These are phyloP conservation scores for Gymnocypris eckloni DNA, from an alignment of 2,797 vertebrate species.

Conservation along the genomic window DNA sequence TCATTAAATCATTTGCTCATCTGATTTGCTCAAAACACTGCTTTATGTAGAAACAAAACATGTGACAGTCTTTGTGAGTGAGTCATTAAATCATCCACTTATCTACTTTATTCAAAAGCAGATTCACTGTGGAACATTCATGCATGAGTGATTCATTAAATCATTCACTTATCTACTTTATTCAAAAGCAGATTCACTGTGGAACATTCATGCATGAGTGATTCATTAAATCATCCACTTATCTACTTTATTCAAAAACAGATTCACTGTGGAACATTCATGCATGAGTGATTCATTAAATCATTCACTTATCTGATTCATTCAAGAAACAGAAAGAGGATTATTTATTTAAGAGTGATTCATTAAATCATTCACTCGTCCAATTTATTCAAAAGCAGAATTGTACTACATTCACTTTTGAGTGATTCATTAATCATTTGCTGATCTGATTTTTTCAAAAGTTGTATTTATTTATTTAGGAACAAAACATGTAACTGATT, in stretches of 20 bases:
- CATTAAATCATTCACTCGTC: background rate
- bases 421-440: background rate
- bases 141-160: background rate
- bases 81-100: background rate
- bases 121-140: background rate
- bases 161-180: background rate
- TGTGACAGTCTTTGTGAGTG: background rate
- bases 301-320: background rate
- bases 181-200: background rate
- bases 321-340: background rate
- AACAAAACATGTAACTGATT: background rate
- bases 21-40: background rate
- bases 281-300: background rate
- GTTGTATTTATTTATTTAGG: background rate
- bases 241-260: background rate
- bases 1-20: background rate
- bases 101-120: background rate
- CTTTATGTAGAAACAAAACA: background rate
- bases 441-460: background rate
- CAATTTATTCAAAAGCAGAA: background rate
- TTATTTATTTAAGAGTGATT: background rate
- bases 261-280: background rate
- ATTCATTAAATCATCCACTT: background rate
- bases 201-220: too few relatives aligned
- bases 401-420: background rate